phyloP scores from a whole-genome alignment of 2,797 vertebrate genomes.

The Chrysocyon brachyurus region DNA sequence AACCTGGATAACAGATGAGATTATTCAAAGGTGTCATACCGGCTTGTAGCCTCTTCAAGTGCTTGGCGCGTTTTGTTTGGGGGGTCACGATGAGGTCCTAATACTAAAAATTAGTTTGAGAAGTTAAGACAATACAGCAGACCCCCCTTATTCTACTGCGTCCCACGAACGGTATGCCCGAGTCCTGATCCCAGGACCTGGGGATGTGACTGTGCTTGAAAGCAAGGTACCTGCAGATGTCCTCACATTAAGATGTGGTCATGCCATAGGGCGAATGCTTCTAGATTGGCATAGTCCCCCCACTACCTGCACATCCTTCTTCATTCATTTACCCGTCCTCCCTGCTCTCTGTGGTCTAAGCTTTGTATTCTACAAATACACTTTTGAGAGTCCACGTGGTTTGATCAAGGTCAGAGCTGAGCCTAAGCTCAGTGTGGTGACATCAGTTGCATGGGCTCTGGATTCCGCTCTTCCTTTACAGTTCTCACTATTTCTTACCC shows the following conservation, averaged over 20 bases:
- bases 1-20: not conserved
- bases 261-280: fast-evolving
- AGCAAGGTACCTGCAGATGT: not conserved
- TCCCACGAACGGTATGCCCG: fast-evolving
- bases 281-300: not conserved
- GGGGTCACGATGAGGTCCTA: not conserved
- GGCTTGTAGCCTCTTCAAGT: not conserved
- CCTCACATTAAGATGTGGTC: not conserved
- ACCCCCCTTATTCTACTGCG: too few relatives aligned
- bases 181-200: too few relatives aligned
- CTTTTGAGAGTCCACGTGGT: not conserved
- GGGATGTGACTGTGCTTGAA: fast-evolving
- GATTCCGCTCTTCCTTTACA: not conserved
- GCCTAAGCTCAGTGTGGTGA: too few relatives aligned
- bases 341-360: not conserved
- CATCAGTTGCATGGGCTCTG: too few relatives aligned
- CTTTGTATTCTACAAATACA: not conserved
- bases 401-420: not conserved
- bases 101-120: not conserved
- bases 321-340: not conserved
- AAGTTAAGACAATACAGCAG: not conserved
- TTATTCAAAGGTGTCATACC: not conserved
- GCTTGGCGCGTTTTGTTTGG: not conserved
- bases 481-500: not conserved
- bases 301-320: fast-evolving